phyloP scores from a whole-genome alignment of 92 coral and sea anemone genomes.

The Plumapathes pennacea region DNA sequence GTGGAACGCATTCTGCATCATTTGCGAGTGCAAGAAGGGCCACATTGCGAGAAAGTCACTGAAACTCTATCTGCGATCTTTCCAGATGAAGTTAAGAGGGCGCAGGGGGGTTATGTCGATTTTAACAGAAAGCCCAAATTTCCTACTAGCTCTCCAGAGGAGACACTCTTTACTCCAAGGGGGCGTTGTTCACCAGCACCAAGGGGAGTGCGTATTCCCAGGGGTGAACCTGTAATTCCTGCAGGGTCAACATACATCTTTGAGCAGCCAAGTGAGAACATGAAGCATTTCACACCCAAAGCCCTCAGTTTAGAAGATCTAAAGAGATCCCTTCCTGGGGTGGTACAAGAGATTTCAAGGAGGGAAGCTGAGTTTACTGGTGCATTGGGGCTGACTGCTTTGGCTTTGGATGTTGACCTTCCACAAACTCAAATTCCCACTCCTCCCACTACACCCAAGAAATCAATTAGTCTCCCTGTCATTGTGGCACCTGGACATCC shows the following conservation, averaged over 20 bases:
- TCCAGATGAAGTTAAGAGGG: constrained; percentile 48
- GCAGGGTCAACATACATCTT: constrained; percentile 41
- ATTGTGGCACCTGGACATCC: constrained; percentile 18
- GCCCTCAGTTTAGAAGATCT: constrained; percentile 74
- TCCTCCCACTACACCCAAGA: constrained; percentile 72
- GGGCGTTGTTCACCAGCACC: constrained; percentile 13
- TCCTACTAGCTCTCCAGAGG: constrained; percentile 64
- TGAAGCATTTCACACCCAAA: constrained; percentile 39
- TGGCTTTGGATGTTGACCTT: constrained; percentile 79
- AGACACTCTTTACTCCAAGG: constrained; percentile 32
- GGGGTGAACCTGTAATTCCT: constrained; percentile 57
- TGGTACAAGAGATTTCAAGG: constrained; percentile 78
- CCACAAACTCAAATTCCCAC: constrained; percentile 70
- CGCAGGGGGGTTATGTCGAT: constrained; percentile 17
- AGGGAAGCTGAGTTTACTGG: constrained; percentile 85
- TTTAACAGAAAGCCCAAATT: constrained; percentile 50
- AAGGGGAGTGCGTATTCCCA: constrained; percentile 64
- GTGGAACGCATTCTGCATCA: constrained; percentile 71
- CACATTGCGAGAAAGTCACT: constrained; percentile 35
- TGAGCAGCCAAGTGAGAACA: constrained; percentile 41
- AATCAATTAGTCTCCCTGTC: constrained; percentile 51
- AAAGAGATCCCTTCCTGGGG: constrained; percentile 78
- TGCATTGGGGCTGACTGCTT: constrained; percentile 83
- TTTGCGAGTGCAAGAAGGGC: constrained; percentile 32
- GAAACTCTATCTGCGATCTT: constrained; percentile 57